phyloP scores from a whole-genome alignment of 2,888 invertebrate genomes.

The Ichneumon xanthorius region DNA sequence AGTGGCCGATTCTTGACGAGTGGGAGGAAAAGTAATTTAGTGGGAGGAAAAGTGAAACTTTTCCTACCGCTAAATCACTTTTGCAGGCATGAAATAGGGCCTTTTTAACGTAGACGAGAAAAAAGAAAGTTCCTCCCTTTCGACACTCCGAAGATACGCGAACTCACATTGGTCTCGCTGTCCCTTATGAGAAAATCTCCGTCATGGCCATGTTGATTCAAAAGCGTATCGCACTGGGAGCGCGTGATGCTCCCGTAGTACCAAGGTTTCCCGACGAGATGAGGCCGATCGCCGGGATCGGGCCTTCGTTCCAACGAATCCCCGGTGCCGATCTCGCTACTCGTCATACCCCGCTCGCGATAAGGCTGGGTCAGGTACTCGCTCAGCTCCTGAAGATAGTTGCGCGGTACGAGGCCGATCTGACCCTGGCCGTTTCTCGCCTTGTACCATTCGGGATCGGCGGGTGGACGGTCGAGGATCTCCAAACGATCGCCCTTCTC shows the following conservation, averaged over 20 bases:
- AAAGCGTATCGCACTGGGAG: conserved; percentile 97
- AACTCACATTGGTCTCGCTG: conserved; percentile 98
- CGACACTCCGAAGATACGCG: background rate
- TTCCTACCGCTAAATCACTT: too few relatives aligned
- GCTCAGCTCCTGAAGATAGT: conserved; percentile 96
- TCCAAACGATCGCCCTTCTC: conserved; percentile 98
- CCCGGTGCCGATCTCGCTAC: conserved; percentile 80
- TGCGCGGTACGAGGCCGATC: conserved; percentile 97
- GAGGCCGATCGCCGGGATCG: conserved; percentile 88
- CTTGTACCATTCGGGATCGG: conserved; percentile 99
- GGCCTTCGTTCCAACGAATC: conserved; percentile 86
- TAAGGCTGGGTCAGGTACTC: conserved; percentile 95
- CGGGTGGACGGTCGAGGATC: conserved; percentile 97
- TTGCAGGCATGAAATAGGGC: too few relatives aligned
- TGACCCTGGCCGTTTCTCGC: conserved; percentile 97
- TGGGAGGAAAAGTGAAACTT: too few relatives aligned
- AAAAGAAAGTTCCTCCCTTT: background rate
- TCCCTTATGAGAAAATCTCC: conserved; percentile 99
- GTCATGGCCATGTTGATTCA: conserved; percentile 97
- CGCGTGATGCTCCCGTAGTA: conserved; percentile 98
- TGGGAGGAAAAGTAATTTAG: too few relatives aligned
- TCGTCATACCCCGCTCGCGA: conserved; percentile 86
- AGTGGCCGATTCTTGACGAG: too few relatives aligned
- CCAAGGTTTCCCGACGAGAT: conserved; percentile 95
- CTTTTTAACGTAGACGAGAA: too few relatives aligned